Percentiles rank a stretch among this genome's conserved stretches.
These are phyloP conservation scores for Lochmaea capreae DNA, from an alignment of 2,888 invertebrate genomes.

Conservation along the genomic window DNA sequence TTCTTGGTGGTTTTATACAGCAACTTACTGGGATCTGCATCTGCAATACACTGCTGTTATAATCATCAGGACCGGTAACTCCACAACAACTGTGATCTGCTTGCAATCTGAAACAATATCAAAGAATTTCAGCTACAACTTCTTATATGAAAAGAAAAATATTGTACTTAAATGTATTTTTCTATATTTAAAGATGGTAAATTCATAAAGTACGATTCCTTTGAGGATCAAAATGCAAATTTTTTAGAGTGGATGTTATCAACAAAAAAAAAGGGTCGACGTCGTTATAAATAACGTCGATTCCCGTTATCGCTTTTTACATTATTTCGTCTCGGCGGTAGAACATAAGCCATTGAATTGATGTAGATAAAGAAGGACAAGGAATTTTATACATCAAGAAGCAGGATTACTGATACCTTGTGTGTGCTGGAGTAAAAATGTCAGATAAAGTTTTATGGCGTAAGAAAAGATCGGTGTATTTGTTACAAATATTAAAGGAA, in stretches of 20 bases:
- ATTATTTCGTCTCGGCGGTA: slow-evolving; percentile 21
- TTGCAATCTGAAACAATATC: slow-evolving; percentile 68
- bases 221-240: slow-evolving; percentile 18
- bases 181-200: neutral
- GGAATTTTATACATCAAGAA: slow-evolving; percentile 12
- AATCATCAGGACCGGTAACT: slow-evolving; percentile 68
- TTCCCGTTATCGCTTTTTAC: slow-evolving; percentile 19
- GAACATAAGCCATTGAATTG: slow-evolving; percentile 21
- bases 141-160: too few species aligned
- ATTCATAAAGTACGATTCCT: slow-evolving; percentile 8
- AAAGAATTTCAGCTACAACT: neutral
- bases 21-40: slow-evolving; percentile 56
- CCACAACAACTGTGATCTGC: slow-evolving; percentile 84
- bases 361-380: slow-evolving; percentile 18
- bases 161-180: too few species aligned
- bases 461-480: neutral
- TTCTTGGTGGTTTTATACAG: slow-evolving; percentile 56
- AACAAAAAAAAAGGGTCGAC: slow-evolving; percentile 8
- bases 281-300: slow-evolving; percentile 12
- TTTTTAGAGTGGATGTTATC: slow-evolving; percentile 9
- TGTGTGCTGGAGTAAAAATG: neutral
- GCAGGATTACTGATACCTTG: slow-evolving; percentile 7
- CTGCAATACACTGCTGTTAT: slow-evolving; percentile 58
- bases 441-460: neutral
- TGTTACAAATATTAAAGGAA: neutral